Evolutionary conservation across 1,140 invertebrate genomes (phyloP).

Genomic region (Neocloeon triangulifer): DNA sequence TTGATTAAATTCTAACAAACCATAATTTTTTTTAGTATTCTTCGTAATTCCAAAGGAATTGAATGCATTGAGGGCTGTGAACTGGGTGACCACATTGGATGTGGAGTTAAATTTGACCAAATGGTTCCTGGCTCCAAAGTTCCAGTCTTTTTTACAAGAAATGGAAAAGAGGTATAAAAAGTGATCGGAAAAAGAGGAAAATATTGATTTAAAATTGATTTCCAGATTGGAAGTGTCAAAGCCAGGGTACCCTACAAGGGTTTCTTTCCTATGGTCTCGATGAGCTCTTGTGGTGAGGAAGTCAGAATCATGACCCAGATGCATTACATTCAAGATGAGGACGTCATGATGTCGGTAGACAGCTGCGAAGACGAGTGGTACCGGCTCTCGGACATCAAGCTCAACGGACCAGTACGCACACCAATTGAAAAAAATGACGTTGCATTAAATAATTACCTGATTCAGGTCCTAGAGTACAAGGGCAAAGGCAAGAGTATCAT

Average conservation of each 20-base stretch:
- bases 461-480: constrained; percentile 26
- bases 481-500: constrained; percentile 28
- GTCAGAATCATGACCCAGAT: constrained; percentile 17
- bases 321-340: constrained; percentile 20
- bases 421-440: constrained; percentile 1
- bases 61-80: no score
- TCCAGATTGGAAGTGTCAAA: constrained; percentile 15
- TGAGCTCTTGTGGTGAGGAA: constrained; percentile 21
- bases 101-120: no score
- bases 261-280: constrained; percentile 19
- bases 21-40: no score
- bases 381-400: constrained; percentile 24
- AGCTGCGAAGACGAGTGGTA: constrained; percentile 29
- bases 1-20: no score
- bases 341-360: constrained; percentile 27
- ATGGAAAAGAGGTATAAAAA: no score
- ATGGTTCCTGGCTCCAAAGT: no score
- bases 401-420: constrained; percentile 23
- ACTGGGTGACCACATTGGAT: no score
- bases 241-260: constrained; percentile 14
- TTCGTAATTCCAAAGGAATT: no score
- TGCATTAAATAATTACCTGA: not conserved
- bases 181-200: no score
- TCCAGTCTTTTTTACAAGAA: no score
- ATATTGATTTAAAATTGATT: no score